Evolutionary conservation across 2,113 vertebrate species (phyloP).

Genomic region (Bufo bufo): DNA sequence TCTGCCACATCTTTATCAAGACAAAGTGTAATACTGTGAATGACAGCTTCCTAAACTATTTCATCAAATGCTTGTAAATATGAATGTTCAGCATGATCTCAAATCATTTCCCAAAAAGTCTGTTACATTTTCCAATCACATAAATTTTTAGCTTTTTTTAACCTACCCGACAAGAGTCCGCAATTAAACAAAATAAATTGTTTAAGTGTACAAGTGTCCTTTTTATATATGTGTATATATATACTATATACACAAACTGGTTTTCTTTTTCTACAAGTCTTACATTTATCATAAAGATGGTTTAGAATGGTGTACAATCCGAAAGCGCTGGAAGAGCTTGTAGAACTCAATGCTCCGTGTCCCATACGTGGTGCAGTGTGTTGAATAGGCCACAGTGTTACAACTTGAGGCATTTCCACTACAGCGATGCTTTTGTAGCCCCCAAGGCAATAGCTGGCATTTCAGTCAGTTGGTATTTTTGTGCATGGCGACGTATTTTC

Average conservation of each 20-base stretch:
- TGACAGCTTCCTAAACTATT: not conserved
- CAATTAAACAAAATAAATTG: conserved; percentile 32
- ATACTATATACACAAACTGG: not conserved
- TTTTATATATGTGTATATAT: not conserved
- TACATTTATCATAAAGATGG: not conserved
- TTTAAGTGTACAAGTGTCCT: conserved; percentile 8
- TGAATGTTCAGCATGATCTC: conserved; percentile 4
- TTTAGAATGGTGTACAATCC: not conserved
- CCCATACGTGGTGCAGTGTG: not conserved
- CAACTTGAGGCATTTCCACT: not conserved
- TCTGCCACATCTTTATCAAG: not conserved
- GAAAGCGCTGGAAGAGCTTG: not conserved
- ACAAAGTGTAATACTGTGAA: not conserved
- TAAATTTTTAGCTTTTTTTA: not conserved
- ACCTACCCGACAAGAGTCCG: not conserved
- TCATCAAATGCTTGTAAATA: not conserved
- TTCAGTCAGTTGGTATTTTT: not conserved
- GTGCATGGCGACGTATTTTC: not conserved
- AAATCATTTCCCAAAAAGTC: not conserved
- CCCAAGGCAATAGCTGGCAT: not conserved
- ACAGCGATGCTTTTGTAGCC: not conserved
- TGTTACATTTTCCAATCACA: conserved; percentile 6
- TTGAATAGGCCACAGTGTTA: not conserved
- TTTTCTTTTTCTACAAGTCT: not conserved
- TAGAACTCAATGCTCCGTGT: not conserved